Evolutionary conservation across 2,113 vertebrate species (phyloP).

Genomic region (Procavia capensis): DNA sequence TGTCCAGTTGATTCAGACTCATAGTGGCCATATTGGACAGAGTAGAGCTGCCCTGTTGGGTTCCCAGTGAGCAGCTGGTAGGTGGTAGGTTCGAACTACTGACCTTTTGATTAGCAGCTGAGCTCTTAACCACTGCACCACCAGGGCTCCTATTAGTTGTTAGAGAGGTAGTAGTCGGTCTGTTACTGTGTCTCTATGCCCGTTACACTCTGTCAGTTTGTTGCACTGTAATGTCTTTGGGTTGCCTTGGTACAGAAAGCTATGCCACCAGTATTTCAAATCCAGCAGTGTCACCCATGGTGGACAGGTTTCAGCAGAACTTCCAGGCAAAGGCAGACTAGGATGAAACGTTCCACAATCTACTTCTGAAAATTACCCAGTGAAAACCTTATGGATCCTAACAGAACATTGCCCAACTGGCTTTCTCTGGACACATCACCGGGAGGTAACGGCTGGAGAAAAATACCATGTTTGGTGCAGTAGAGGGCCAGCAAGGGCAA

Average conservation of each 20-base stretch:
- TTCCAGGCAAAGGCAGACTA: neutral
- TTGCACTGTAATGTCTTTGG: neutral
- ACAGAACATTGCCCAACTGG: too few relatives aligned
- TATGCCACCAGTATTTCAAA: neutral
- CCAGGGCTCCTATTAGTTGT: too few relatives aligned
- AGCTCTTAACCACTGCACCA: too few relatives aligned
- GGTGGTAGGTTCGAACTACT: too few relatives aligned
- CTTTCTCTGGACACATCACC: too few relatives aligned
- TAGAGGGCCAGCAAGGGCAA: neutral
- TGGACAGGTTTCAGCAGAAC: neutral
- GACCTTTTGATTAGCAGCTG: too few relatives aligned
- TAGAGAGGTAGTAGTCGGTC: too few relatives aligned
- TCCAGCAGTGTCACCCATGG: neutral
- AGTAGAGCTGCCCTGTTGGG: too few relatives aligned
- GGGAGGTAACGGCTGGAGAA: too few relatives aligned
- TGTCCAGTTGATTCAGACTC: too few relatives aligned
- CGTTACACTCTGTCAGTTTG: neutral
- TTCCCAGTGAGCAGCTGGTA: too few relatives aligned
- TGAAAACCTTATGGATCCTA: neutral
- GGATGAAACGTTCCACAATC: neutral
- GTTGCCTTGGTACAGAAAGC: neutral
- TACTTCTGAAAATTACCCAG: neutral
- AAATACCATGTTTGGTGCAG: neutral
- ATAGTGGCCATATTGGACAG: too few relatives aligned
- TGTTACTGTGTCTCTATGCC: neutral